phyloP scores from a whole-genome alignment of 1,140 invertebrate species.

The Sarcophaga peregrina region DNA sequence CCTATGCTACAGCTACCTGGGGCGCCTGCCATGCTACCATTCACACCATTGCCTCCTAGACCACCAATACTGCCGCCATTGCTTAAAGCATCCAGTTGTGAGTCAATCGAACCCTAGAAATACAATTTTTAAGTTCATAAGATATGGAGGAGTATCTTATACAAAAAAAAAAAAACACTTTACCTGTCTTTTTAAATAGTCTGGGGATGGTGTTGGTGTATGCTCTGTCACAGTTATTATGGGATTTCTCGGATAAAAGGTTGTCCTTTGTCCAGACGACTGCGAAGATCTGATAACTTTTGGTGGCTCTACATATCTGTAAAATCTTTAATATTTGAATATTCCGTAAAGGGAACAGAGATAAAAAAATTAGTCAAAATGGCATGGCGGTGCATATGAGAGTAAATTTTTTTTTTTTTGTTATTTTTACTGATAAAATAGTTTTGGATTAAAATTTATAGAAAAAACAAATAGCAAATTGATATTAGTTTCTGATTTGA shows the following conservation, averaged over 20 bases:
- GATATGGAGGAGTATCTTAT: not conserved
- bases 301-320: conserved; percentile 65
- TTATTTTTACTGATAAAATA: not conserved
- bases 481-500: not conserved
- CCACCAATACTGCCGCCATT: conserved; percentile 67
- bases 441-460: not conserved
- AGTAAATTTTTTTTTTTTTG: not conserved
- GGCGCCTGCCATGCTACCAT: conserved; percentile 69
- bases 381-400: conserved; percentile 45
- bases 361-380: conserved; percentile 48
- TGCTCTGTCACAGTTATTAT: conserved; percentile 97
- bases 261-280: conserved; percentile 54
- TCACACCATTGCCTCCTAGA: conserved; percentile 52
- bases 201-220: conserved; percentile 87
- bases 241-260: conserved; percentile 78
- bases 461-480: not conserved
- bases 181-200: conserved; percentile 83
- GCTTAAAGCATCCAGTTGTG: conserved; percentile 80
- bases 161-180: not conserved
- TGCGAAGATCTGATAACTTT: conserved; percentile 58
- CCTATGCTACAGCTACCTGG: conserved; percentile 50
- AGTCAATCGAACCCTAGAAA: conserved; percentile 79
- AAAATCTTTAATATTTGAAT: conserved; percentile 63
- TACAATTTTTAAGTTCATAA: not conserved
- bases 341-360: conserved; percentile 24